Evolutionary conservation across 2,797 vertebrate species (phyloP).

Genomic region (Anguilla anguilla): DNA sequence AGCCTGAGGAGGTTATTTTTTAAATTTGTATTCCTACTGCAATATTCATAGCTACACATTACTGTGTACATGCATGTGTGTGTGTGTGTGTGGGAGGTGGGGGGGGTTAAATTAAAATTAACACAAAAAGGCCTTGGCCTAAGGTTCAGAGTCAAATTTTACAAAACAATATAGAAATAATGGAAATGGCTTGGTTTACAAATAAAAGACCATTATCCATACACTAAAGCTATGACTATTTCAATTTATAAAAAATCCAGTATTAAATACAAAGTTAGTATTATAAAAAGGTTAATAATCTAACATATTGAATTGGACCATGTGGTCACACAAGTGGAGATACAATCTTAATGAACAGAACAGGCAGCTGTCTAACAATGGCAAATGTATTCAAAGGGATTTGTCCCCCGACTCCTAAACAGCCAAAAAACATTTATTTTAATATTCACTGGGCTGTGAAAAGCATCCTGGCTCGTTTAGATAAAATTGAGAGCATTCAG

Average conservation of each 20-base stretch:
- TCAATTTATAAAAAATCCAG: too few species aligned
- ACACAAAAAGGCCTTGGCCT: too few species aligned
- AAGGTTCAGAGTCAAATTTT: too few species aligned
- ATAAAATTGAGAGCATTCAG: background rate
- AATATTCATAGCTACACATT: too few species aligned
- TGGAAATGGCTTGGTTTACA: background rate
- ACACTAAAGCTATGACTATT: background rate
- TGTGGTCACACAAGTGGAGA: background rate
- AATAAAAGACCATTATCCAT: background rate
- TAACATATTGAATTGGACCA: background rate
- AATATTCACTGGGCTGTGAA: background rate
- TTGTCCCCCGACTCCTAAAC: background rate
- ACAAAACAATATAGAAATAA: too few species aligned
- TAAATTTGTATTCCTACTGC: background rate
- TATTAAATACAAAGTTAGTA: background rate
- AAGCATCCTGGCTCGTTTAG: background rate
- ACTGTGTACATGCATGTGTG: background rate
- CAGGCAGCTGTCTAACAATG: background rate
- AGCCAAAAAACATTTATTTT: background rate
- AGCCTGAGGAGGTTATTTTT: background rate
- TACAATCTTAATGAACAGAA: background rate
- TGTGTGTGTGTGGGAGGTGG: too few species aligned
- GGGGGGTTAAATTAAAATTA: background rate
- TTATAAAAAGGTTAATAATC: background rate
- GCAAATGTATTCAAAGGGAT: background rate